These are phyloP conservation scores for Myotis planiceps DNA, from an alignment of 2,797 vertebrate species.

Conservation along the genomic window DNA sequence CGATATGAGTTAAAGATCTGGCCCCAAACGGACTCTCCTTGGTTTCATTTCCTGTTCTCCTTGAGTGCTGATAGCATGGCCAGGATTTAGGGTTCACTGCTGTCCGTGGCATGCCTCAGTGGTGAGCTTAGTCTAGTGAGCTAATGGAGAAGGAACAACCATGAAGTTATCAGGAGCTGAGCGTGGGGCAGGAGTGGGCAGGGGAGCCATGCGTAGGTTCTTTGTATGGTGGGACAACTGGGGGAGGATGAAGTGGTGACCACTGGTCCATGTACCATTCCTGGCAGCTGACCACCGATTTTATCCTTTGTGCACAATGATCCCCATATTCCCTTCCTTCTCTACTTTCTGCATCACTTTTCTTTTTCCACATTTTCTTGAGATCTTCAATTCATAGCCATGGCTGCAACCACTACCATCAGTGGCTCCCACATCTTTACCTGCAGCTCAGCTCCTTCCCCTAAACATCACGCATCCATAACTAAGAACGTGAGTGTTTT, in stretches of 20 bases:
- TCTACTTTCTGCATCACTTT: not conserved
- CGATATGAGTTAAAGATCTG: not conserved
- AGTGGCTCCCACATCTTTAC: not conserved
- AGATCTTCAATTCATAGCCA: not conserved
- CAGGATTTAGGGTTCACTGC: not conserved
- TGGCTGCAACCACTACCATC: not conserved
- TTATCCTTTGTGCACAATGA: not conserved
- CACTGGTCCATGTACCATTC: not conserved
- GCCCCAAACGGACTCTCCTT: not conserved
- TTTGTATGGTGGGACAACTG: too few species aligned
- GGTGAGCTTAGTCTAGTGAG: not conserved
- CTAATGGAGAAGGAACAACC: not conserved
- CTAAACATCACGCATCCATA: not conserved
- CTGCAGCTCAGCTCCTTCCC: not conserved
- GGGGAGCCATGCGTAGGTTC: not conserved
- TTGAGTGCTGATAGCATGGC: not conserved
- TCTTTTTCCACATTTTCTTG: not conserved
- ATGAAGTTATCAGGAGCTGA: not conserved
- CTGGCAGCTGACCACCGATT: not conserved
- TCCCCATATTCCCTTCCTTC: not conserved
- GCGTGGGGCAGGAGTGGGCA: fast-evolving
- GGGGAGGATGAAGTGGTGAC: not conserved
- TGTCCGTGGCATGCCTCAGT: not conserved
- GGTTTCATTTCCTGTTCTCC: not conserved
- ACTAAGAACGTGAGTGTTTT: not conserved